Conservation (phyloP, 2,797 vertebrate species). For the Moxostoma hubbsi region DNA sequence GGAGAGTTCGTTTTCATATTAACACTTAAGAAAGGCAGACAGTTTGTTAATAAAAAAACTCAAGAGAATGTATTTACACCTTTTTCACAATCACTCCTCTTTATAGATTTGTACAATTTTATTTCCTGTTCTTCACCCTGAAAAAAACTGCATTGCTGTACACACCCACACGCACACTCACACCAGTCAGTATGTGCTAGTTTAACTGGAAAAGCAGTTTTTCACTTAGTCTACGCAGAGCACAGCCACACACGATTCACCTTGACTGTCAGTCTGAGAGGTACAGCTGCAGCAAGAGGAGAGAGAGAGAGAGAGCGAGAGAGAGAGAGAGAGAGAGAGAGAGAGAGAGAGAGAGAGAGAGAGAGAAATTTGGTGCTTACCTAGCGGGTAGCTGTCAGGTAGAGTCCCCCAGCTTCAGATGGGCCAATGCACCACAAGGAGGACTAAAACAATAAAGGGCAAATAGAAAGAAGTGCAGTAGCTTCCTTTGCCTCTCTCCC, state of each 20-base stretch:
- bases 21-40: background rate
- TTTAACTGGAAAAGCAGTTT: conserved; percentile 61
- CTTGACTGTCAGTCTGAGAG: conserved; percentile 75
- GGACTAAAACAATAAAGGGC: conserved; percentile 63
- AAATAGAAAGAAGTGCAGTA: conserved; percentile 54
- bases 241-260: conserved; percentile 68
- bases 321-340: background rate
- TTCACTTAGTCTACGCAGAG: conserved; percentile 57
- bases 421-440: conserved; percentile 73
- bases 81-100: background rate
- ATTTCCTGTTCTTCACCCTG: conserved; percentile 1
- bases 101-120: conserved; percentile 10
- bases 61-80: background rate
- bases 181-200: conserved; percentile 52
- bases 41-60: background rate
- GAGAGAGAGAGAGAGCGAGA: conserved; percentile 40
- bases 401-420: conserved; percentile 62
- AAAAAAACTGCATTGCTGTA: conserved; percentile 56
- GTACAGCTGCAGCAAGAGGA: conserved; percentile 66
- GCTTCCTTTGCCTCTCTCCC: conserved; percentile 51
- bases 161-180: conserved; percentile 33
- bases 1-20: background rate
- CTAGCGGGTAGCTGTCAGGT: conserved; percentile 70
- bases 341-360: conserved; percentile 41
- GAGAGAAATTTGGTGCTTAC: conserved; percentile 69